Conservation (phyloP, 2,888 invertebrate species). For the Dendrolimus houi region DNA sequence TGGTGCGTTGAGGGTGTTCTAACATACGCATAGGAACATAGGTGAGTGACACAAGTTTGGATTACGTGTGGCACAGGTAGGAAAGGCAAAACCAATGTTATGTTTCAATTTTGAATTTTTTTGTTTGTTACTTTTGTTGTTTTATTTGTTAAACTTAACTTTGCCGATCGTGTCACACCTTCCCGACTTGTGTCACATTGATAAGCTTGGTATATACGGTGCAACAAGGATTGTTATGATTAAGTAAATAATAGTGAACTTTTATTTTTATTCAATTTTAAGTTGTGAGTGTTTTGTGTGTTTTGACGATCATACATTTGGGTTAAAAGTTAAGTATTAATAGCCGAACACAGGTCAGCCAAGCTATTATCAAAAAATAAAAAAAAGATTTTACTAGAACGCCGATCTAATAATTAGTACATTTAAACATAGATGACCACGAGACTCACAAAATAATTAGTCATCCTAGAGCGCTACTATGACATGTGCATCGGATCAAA, state of each 20-base stretch:
- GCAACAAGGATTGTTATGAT: background rate
- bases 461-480: no score
- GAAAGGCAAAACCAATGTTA: conserved; percentile 43
- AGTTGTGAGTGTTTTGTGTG: no score
- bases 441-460: no score
- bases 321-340: no score
- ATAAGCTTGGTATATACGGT: background rate
- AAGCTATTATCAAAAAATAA: no score
- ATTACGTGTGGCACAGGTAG: conserved; percentile 74
- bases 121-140: conserved; percentile 15
- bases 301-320: no score
- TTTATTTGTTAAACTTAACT: conserved; percentile 15
- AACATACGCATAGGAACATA: conserved; percentile 24
- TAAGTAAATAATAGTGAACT: no score
- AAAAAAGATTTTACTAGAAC: no score
- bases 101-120: conserved; percentile 6
- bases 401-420: no score
- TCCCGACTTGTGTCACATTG: conserved; percentile 75
- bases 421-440: no score
- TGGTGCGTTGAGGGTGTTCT: conserved; percentile 23
- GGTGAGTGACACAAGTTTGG: conserved; percentile 77
- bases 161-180: conserved; percentile 68
- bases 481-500: no score
- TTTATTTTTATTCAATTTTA: background rate
- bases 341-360: no score